phyloP scores from a whole-genome alignment of 2,888 invertebrate species.

The Eurytoma adleriae region DNA sequence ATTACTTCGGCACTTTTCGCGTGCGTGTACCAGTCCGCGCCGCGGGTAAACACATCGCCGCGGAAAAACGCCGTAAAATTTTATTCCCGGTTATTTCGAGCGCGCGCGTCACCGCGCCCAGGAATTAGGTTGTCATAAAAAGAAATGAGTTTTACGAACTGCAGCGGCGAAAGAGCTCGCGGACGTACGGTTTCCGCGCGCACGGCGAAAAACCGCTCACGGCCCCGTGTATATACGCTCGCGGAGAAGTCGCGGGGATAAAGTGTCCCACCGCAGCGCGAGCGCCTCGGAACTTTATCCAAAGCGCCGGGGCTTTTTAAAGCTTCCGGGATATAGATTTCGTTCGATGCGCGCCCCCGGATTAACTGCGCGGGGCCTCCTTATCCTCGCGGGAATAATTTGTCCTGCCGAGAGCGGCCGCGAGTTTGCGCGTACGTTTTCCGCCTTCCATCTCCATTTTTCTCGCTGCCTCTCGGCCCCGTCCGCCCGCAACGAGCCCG shows the following conservation, averaged over 20 bases:
- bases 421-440: constrained; percentile 34
- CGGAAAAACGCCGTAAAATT: constrained; percentile 45
- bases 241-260: constrained; percentile 52
- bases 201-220: not conserved
- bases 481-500: constrained; percentile 8
- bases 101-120: constrained; percentile 5
- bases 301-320: constrained; percentile 56
- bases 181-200: not conserved
- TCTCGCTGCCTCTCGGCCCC: constrained; percentile 35
- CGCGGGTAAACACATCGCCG: constrained; percentile 6
- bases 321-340: constrained; percentile 54
- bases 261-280: constrained; percentile 56
- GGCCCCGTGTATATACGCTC: not conserved
- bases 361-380: constrained; percentile 15
- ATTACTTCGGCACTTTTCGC: constrained; percentile 35
- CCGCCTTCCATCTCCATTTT: constrained; percentile 45
- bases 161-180: not conserved
- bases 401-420: constrained; percentile 44
- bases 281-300: constrained; percentile 57
- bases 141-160: constrained; percentile 46
- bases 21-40: not conserved
- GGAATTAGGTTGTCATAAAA: constrained; percentile 54
- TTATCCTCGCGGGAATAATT: constrained; percentile 52
- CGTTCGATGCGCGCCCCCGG: constrained; percentile 15
- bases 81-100: constrained; percentile 35